Evolutionary conservation across 2,797 vertebrate genomes (phyloP).

Genomic region (Chaetophractus vellerosus): DNA sequence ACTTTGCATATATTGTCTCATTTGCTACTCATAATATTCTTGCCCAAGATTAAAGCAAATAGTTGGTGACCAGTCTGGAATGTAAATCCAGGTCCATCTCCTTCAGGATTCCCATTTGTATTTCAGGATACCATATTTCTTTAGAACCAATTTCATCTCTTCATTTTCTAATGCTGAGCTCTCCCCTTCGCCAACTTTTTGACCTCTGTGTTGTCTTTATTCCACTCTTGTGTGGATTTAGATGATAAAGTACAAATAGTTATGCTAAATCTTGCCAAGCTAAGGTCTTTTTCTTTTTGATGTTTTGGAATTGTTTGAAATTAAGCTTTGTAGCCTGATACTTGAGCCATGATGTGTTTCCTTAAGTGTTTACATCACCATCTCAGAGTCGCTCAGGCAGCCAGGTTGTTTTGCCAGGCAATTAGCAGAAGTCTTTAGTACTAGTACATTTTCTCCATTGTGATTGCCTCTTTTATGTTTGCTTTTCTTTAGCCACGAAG

Average conservation of each 20-base stretch:
- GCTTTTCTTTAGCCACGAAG: background rate
- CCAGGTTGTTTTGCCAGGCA: conserved; percentile 28
- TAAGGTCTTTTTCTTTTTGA: conserved; percentile 29
- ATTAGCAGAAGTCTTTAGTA: conserved; percentile 39
- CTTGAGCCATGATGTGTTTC: conserved; percentile 20
- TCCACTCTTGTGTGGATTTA: background rate
- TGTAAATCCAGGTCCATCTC: background rate
- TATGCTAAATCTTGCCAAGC: background rate
- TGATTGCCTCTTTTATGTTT: conserved; percentile 24
- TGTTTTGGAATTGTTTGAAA: conserved; percentile 62
- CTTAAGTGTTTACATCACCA: conserved; percentile 30
- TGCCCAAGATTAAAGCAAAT: background rate
- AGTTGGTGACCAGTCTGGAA: background rate
- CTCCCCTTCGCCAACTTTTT: background rate
- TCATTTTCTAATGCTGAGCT: background rate
- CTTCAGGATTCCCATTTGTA: background rate
- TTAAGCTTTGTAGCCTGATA: conserved; percentile 56
- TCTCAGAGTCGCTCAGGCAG: background rate
- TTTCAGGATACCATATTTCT: background rate
- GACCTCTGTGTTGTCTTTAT: background rate
- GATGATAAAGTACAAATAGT: background rate
- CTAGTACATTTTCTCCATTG: conserved; percentile 15
- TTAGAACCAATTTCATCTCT: background rate
- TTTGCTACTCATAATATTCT: background rate
- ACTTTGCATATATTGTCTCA: background rate